Conservation (phyloP, 2,797 vertebrate species). For the Phalloptychus januarius region DNA sequence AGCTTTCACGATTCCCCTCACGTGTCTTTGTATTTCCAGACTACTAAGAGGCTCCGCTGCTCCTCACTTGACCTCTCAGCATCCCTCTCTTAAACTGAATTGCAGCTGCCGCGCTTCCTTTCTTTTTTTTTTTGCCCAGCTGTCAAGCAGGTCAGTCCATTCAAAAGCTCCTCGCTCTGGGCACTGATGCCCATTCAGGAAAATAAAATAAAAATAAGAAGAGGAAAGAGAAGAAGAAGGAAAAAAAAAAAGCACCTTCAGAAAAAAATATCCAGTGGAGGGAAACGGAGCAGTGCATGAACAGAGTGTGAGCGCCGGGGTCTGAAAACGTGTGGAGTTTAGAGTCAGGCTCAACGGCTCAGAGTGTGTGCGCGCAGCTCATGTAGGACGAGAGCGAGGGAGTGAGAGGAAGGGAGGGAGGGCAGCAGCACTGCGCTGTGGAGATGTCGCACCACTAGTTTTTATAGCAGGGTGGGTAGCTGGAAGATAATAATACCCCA, state of each 20-base stretch:
- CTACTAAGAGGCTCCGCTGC: conserved; percentile 68
- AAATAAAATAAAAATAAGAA: conserved; percentile 48
- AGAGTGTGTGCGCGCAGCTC: conserved; percentile 69
- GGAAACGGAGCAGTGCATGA: conserved; percentile 52
- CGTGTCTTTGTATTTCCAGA: conserved; percentile 77
- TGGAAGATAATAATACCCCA: conserved; percentile 89
- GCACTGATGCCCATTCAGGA: conserved; percentile 79
- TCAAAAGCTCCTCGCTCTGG: conserved; percentile 71
- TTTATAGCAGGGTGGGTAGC: conserved; percentile 89
- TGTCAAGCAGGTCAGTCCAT: conserved; percentile 76
- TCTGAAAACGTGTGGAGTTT: conserved; percentile 67
- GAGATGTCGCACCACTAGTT: conserved; percentile 88
- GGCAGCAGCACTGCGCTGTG: conserved; percentile 82
- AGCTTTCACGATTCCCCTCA: conserved; percentile 63
- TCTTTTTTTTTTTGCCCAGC: conserved; percentile 34
- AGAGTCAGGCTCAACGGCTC: conserved; percentile 61
- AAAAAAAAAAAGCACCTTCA: conserved; percentile 32
- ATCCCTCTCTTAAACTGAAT: conserved; percentile 70
- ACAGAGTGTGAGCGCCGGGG: conserved; percentile 65
- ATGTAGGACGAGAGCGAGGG: conserved; percentile 76
- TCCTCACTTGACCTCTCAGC: conserved; percentile 78
- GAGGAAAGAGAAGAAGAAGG: neutral
- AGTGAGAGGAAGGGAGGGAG: conserved; percentile 78
- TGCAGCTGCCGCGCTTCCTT: conserved; percentile 31
- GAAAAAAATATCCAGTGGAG: conserved; percentile 69